Evolutionary conservation across 2,797 vertebrate genomes (phyloP).

Genomic region (Typhlichthys subterraneus): DNA sequence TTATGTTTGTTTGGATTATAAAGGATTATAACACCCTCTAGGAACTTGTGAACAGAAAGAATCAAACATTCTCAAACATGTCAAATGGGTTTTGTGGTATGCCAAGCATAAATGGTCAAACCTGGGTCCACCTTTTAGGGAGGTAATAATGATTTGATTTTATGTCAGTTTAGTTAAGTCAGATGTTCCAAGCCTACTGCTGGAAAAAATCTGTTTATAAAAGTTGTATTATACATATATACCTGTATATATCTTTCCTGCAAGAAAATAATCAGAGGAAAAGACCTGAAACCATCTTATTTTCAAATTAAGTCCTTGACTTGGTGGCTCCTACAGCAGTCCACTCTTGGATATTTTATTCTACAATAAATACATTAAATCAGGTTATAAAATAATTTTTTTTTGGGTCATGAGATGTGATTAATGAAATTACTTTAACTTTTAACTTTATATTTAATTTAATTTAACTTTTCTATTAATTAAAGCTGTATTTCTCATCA

Average conservation of each 20-base stretch:
- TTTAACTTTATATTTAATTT: too few species aligned
- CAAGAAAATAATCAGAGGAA: conserved; percentile 40
- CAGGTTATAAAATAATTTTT: conserved; percentile 33
- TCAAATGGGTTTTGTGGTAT: conserved; percentile 32
- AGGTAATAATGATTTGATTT: conserved; percentile 37
- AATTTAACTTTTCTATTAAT: too few species aligned
- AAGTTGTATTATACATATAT: conserved; percentile 58
- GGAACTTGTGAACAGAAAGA: conserved; percentile 29
- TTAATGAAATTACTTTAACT: too few species aligned
- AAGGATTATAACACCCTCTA: too few species aligned
- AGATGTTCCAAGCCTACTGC: conserved; percentile 59
- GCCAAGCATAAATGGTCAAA: conserved; percentile 50
- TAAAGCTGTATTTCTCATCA: too few species aligned
- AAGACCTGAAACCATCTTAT: conserved; percentile 54
- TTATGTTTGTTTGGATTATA: too few species aligned
- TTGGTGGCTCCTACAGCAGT: conserved; percentile 47
- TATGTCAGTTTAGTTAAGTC: conserved; percentile 42
- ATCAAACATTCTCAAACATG: conserved; percentile 42
- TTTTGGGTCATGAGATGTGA: conserved; percentile 16
- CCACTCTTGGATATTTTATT: conserved; percentile 27
- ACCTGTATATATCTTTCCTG: conserved; percentile 50
- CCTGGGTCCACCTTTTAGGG: conserved; percentile 45
- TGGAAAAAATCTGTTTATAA: conserved; percentile 26
- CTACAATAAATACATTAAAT: conserved; percentile 43
- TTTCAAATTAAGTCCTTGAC: conserved; percentile 46